Conservation (phyloP, 1,140 invertebrate species). For the Venturia canescens region DNA sequence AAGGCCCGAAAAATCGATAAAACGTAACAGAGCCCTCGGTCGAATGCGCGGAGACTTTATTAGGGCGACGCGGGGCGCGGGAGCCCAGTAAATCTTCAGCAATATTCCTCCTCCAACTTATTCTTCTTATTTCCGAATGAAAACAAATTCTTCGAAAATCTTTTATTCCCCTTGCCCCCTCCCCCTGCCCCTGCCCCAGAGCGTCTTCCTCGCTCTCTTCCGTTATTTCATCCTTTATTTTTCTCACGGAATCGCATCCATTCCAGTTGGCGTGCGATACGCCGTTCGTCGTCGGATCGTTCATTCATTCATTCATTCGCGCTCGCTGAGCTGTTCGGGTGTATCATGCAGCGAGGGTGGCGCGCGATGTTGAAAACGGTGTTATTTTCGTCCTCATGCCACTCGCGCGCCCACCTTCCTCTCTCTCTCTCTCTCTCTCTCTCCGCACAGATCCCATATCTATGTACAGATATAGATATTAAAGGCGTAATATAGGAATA, state of each 20-base stretch:
- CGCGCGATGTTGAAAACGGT: constrained; percentile 1
- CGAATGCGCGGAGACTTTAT: no score
- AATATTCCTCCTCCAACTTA: no score
- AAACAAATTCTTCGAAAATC: not conserved
- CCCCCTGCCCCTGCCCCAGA: no score
- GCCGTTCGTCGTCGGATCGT: not conserved
- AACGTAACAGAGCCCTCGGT: no score
- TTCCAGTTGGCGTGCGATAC: not conserved
- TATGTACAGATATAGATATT: not conserved
- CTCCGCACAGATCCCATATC: not conserved
- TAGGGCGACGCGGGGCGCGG: no score
- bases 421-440: no score
- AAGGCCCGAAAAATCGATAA: no score
- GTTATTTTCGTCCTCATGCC: not conserved
- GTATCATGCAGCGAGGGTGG: constrained; percentile 2
- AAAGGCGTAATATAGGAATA: not conserved
- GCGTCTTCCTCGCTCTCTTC: no score
- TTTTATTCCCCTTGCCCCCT: not conserved
- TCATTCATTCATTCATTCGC: not conserved
- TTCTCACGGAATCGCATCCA: not conserved
- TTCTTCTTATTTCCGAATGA: not conserved
- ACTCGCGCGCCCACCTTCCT: no score
- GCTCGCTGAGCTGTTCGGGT: constrained; percentile 4
- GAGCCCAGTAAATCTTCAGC: no score
- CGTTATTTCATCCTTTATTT: not conserved